These are phyloP conservation scores for Napeogenes inachia DNA, from an alignment of 2,888 invertebrate species.

Conservation along the genomic window DNA sequence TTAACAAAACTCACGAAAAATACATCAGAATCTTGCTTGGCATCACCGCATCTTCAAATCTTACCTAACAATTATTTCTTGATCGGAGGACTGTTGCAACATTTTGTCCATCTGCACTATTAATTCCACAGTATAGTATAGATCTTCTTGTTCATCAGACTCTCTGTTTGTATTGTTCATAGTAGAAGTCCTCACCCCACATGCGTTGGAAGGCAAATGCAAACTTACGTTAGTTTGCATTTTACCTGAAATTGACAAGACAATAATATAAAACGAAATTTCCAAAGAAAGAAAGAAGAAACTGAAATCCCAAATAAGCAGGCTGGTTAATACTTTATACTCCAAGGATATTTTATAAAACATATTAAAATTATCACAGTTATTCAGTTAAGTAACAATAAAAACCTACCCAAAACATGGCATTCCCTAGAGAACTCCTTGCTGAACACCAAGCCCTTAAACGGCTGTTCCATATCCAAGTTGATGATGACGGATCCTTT, in stretches of 20 bases:
- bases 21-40: no score
- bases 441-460: slow-evolving; percentile 85
- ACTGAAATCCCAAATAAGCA: no score
- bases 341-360: no score
- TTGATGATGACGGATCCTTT: slow-evolving; percentile 79
- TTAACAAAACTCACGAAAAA: no score
- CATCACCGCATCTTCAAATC: slow-evolving; percentile 3
- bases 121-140: slow-evolving; percentile 81
- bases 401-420: slow-evolving; percentile 72
- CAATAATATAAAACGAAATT: no score
- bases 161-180: slow-evolving; percentile 57
- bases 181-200: slow-evolving; percentile 81
- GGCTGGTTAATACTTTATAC: no score
- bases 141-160: slow-evolving; percentile 62
- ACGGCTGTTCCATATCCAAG: slow-evolving; percentile 78
- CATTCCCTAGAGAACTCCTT: slow-evolving; percentile 87
- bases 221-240: slow-evolving; percentile 65
- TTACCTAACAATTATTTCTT: slow-evolving; percentile 78
- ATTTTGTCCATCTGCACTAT: slow-evolving; percentile 86
- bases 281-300: no score
- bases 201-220: slow-evolving; percentile 79
- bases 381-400: no score
- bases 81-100: slow-evolving; percentile 84
- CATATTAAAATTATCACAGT: not conserved
- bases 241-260: slow-evolving; percentile 50